Conservation (phyloP, 1,140 invertebrate genomes). For the Lepidotrigona ventralis region DNA sequence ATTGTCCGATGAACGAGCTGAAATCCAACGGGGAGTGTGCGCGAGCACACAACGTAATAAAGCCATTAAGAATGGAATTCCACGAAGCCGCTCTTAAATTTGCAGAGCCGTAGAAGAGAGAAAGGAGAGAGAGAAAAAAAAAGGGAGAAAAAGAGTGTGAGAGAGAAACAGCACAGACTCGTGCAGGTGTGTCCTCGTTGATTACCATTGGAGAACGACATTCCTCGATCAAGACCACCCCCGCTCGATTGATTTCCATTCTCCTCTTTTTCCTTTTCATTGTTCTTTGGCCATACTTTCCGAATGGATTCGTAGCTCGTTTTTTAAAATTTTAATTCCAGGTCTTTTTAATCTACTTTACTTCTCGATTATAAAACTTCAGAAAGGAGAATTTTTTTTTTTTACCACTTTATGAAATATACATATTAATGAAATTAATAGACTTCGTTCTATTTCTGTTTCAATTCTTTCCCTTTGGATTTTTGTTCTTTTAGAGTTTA, state of each 20-base stretch:
- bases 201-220: conserved; percentile 13
- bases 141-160: neutral
- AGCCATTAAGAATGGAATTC: conserved; percentile 50
- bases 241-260: neutral
- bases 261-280: neutral
- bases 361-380: no score
- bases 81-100: conserved; percentile 43
- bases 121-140: neutral
- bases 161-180: neutral
- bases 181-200: conserved; percentile 8
- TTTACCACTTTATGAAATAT: no score
- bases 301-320: neutral
- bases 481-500: neutral
- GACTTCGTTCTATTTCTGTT: neutral
- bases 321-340: neutral
- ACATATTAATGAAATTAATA: no score
- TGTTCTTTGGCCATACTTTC: neutral
- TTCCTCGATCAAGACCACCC: neutral
- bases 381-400: no score
- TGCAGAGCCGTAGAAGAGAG: conserved; percentile 17
- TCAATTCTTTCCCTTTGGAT: neutral
- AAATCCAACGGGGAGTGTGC: conserved; percentile 6
- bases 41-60: conserved; percentile 28
- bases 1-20: conserved; percentile 22
- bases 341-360: neutral